phyloP scores from a whole-genome alignment of 2,797 vertebrate species.

The Erethizon dorsatum region DNA sequence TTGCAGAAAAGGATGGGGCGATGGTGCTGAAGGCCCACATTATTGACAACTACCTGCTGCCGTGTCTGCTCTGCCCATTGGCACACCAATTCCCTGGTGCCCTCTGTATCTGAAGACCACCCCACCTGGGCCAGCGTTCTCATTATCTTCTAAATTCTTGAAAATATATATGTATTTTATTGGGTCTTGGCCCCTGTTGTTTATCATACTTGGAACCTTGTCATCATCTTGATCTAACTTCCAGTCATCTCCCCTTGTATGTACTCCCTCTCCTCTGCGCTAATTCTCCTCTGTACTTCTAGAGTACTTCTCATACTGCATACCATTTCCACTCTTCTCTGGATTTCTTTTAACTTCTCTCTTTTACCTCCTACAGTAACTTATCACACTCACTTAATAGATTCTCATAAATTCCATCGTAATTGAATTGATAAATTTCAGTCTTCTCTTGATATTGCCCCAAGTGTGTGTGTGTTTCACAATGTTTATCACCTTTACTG shows the following conservation, averaged over 20 bases:
- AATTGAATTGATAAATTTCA: background rate
- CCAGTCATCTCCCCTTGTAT: background rate
- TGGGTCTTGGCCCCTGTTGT: background rate
- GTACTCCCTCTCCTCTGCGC: background rate
- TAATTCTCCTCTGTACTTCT: no score
- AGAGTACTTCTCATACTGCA: background rate
- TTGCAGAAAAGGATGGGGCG: rapidly evolving
- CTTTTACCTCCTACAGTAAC: background rate
- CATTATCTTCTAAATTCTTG: background rate
- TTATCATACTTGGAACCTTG: background rate
- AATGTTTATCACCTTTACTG: background rate
- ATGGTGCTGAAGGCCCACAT: background rate
- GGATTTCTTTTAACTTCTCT: background rate
- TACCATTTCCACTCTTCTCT: background rate
- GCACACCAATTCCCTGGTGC: background rate
- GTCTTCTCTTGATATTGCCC: background rate
- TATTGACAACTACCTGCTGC: background rate
- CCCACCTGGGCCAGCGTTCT: background rate
- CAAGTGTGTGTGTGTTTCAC: background rate
- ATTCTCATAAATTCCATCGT: background rate
- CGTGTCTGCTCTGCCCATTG: background rate
- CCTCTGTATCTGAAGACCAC: background rate
- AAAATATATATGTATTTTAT: background rate
- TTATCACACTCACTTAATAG: background rate
- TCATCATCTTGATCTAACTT: no score